Conservation (phyloP, 2,797 vertebrate genomes). For the Mallotus villosus region DNA sequence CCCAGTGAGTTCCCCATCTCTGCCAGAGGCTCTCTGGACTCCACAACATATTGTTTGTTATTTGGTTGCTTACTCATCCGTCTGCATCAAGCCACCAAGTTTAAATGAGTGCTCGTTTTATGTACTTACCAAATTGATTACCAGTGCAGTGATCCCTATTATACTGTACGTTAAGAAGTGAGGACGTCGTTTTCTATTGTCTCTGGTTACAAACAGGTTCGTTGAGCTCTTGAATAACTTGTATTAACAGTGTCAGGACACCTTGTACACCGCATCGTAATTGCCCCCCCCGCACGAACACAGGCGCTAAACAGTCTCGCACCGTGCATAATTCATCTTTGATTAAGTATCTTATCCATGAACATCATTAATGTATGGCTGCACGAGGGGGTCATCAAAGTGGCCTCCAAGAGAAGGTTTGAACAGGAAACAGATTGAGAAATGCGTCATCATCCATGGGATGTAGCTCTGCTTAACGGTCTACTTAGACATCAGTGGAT, state of each 20-base stretch:
- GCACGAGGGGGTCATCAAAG: slow-evolving; percentile 62
- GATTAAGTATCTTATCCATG: slow-evolving; percentile 49
- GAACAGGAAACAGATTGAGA: slow-evolving; percentile 67
- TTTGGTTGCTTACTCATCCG: slow-evolving; percentile 19
- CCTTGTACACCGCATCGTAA: not conserved
- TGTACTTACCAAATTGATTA: not conserved
- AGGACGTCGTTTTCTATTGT: not conserved
- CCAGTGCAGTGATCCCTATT: not conserved
- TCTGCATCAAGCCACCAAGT: slow-evolving; percentile 22
- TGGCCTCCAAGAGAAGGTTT: slow-evolving; percentile 56
- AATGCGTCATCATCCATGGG: slow-evolving; percentile 61
- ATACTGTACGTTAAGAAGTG: too few relatives aligned
- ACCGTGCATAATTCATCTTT: slow-evolving; percentile 62
- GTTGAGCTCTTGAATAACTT: not conserved
- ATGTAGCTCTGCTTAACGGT: slow-evolving; percentile 24
- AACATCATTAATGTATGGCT: slow-evolving; percentile 50
- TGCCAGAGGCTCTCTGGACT: slow-evolving; percentile 52
- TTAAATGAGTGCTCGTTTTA: not conserved
- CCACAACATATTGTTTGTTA: slow-evolving; percentile 35
- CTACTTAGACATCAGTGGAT: not conserved
- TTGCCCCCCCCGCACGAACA: not conserved
- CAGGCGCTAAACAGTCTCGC: slow-evolving; percentile 25
- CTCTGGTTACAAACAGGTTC: not conserved
- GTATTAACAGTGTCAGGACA: not conserved
- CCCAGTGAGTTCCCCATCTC: slow-evolving; percentile 65